Evolutionary conservation across 64 coral and sea anemone genomes (phyloP), one percentile per base, ranked within the genome.

Genomic region (Orbicella faveolata): DNA sequence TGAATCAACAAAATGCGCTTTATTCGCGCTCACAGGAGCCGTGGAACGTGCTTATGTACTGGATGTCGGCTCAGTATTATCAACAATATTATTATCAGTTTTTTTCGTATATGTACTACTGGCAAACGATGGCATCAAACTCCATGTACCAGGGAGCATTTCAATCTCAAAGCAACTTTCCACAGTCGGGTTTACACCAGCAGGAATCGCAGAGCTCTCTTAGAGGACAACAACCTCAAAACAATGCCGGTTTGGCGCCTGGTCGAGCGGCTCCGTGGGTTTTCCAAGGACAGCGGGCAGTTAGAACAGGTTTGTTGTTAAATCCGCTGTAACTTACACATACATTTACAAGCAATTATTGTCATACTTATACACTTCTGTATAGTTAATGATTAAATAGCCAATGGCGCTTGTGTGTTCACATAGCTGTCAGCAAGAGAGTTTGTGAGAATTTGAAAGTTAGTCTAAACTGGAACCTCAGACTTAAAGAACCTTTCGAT

Each of bases 81-180:
- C 86, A 87, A 34, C 90, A 92, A 53, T 87, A 92, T 72, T 92
- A 80, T 72, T 87, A 92, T 34, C 74, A 64, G 67, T 52, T 83
- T 34, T 92, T 34, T 34, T 78, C 86, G 4, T 87, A 87, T 11
- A 80, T 75, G 83, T 86, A 88, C 52, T 78, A 87, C 57, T 92
- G 90, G 90, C 90, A 92, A 36, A 79, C 36, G 10, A 6, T 87
- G 14, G 75, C 90, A 36, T 92, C 82, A 17, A 37, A 72, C 15
- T 52, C 63, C 20, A 30, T 85, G 64, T 85, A 85, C 65, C 82
- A 85, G 52, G 64, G 63, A 85, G 63, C 82, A 69, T 73, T 73
- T 20, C 81, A 67, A 51, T 1, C 75, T 18, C 90, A 92, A 78
- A 57, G 25, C 20, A 78, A 16, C 52, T 66, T 79, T 66, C 34